Evolutionary conservation across 2,888 invertebrate genomes (phyloP).

Genomic region (Eristalis intricaria): DNA sequence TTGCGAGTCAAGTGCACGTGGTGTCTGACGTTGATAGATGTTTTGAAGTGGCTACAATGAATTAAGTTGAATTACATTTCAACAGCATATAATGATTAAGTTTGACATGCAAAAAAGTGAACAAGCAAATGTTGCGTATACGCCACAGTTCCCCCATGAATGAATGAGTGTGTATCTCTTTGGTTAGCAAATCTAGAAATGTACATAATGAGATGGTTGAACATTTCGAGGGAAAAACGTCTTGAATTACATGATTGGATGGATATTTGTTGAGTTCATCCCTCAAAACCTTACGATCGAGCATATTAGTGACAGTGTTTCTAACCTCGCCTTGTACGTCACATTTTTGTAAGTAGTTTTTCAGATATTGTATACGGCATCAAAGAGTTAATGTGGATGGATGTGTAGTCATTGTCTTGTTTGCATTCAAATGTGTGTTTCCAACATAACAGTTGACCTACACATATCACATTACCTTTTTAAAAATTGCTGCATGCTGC

Average conservation of each 20-base stretch:
- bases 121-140: conserved; percentile 9
- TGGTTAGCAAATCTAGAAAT: too few species aligned
- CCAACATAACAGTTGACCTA: neutral
- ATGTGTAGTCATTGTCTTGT: neutral
- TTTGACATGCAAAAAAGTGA: neutral
- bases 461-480: neutral
- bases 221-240: too few species aligned
- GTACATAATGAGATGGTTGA: too few species aligned
- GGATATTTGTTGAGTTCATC: too few species aligned
- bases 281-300: neutral
- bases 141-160: neutral
- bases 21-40: neutral
- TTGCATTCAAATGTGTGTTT: neutral
- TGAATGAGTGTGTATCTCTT: too few species aligned
- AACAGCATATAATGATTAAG: neutral
- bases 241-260: too few species aligned
- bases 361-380: too few species aligned
- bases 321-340: neutral
- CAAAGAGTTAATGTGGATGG: neutral
- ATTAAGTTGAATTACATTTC: neutral
- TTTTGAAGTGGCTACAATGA: neutral
- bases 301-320: neutral
- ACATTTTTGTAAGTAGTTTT: neutral
- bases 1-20: neutral
- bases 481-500: neutral